Evolutionary conservation across 2,797 vertebrate species (phyloP).

Genomic region (Aldrovandia affinis): DNA sequence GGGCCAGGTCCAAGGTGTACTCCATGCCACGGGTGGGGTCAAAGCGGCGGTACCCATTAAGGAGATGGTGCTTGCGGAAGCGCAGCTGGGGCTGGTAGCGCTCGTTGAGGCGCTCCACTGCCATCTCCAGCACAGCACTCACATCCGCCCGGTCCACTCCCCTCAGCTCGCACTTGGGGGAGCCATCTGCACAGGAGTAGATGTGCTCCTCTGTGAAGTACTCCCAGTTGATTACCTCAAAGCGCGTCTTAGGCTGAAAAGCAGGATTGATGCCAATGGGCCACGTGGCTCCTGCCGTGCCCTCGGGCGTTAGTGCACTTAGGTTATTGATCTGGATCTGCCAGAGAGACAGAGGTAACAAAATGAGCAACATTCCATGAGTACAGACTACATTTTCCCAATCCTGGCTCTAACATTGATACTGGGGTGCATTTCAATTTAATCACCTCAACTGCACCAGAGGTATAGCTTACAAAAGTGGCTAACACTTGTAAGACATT

Average conservation of each 20-base stretch:
- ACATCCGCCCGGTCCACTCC: conserved; percentile 86
- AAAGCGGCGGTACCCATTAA: conserved; percentile 93
- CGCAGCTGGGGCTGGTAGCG: conserved; percentile 89
- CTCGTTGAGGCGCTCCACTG: conserved; percentile 85
- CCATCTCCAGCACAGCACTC: conserved; percentile 81
- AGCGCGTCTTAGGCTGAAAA: conserved; percentile 86
- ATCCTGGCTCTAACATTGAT: no score
- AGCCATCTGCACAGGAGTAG: conserved; percentile 85
- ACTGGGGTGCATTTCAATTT: no score
- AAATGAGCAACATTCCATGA: no score
- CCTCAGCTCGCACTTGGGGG: conserved; percentile 90
- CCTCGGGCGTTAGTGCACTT: conserved; percentile 85
- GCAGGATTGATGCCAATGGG: conserved; percentile 89
- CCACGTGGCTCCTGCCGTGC: conserved; percentile 86
- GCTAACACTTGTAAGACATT: no score
- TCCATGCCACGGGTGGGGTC: conserved; percentile 96
- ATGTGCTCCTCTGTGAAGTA: conserved; percentile 96
- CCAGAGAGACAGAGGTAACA: neutral
- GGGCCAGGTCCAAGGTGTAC: conserved; percentile 87
- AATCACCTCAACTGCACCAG: no score
- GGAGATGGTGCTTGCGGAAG: conserved; percentile 86
- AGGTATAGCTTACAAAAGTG: no score
- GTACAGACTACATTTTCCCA: no score
- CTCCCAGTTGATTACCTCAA: conserved; percentile 96
- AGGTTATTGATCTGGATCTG: conserved; percentile 96